Conservation (phyloP, 2,113 vertebrate species). For the Percopsis transmontana region DNA sequence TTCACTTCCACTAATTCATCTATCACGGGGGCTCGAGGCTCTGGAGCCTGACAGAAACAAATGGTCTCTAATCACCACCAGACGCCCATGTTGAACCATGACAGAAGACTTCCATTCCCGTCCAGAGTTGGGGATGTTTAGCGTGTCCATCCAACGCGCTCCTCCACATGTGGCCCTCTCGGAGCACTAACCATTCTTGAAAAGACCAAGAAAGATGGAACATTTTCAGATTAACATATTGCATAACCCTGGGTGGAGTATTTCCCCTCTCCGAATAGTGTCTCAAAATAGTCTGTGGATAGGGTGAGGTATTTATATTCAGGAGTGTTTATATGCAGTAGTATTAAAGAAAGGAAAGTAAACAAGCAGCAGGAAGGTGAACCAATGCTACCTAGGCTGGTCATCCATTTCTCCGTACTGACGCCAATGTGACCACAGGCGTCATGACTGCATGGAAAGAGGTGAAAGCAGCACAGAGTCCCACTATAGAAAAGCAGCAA, state of each 20-base stretch:
- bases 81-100: conserved; percentile 67
- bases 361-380: conserved; percentile 51
- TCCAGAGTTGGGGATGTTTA: conserved; percentile 20
- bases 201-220: conserved; percentile 55
- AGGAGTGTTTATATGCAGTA: background rate
- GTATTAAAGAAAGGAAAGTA: conserved; percentile 57
- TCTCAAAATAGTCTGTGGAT: conserved; percentile 56
- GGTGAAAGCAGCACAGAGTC: conserved; percentile 13
- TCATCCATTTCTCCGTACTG: conserved; percentile 37
- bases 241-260: conserved; percentile 66
- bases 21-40: conserved; percentile 63
- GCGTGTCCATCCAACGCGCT: conserved; percentile 32
- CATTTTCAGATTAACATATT: conserved; percentile 53
- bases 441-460: conserved; percentile 64
- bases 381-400: conserved; percentile 33
- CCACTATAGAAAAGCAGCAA: background rate
- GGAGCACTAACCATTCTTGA: conserved; percentile 39
- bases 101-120: conserved; percentile 66
- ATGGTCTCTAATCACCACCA: conserved; percentile 73
- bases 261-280: conserved; percentile 28
- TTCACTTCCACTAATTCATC: conserved; percentile 67
- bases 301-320: conserved; percentile 40
- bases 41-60: conserved; percentile 74
- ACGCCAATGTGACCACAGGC: conserved; percentile 59
- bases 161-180: conserved; percentile 45